A percentile compares a stretch with the other conserved stretches of the same genome.
Conservation (phyloP, 2,113 vertebrate species). For the Coracopsis vasa region DNA sequence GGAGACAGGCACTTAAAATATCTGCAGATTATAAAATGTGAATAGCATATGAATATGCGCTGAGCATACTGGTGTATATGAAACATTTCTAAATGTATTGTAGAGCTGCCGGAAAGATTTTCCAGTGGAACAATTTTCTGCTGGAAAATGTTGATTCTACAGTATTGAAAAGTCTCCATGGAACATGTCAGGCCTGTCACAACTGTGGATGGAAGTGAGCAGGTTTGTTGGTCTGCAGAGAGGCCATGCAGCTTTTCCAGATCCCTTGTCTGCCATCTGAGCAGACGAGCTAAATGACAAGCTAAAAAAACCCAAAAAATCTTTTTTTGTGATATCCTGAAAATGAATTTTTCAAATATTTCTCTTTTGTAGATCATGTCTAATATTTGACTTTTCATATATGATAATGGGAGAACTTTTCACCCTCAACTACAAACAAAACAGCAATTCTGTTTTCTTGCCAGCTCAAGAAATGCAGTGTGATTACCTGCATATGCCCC, state of each 20-base stretch:
- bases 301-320: background rate
- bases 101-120: background rate
- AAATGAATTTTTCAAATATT: background rate
- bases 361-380: background rate
- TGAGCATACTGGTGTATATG: background rate
- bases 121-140: background rate
- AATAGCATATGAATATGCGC: background rate
- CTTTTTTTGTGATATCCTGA: background rate
- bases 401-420: background rate
- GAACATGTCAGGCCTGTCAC: background rate
- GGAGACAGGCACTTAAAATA: background rate
- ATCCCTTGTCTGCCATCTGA: background rate
- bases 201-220: slow-evolving; percentile 19
- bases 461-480: background rate
- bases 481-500: background rate
- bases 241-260: background rate
- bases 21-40: background rate
- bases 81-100: background rate
- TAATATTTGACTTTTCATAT: background rate
- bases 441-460: background rate
- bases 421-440: background rate
- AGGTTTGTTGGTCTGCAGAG: background rate
- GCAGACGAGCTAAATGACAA: background rate
- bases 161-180: background rate
- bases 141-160: background rate